Evolutionary conservation across 2,113 vertebrate species (phyloP), one percentile per base, ranked within the genome.

Genomic region (Lophura nycthemera): DNA sequence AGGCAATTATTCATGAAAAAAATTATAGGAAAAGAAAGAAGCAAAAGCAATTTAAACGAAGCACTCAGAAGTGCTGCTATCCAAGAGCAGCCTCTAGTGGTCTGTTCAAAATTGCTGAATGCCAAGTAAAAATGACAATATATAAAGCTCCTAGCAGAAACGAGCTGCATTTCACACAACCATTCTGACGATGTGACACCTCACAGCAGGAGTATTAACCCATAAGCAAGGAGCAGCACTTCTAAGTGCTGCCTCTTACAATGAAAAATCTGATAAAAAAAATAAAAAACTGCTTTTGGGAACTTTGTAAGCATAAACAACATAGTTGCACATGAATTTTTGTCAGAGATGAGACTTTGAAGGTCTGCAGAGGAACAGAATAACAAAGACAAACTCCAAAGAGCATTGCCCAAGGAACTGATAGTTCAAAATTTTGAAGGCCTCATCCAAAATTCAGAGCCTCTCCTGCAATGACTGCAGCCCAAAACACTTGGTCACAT

Each of bases 31-130:
- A 61, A 40, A 71, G 36, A 61, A 40, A 71, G 85, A 69, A 82
- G 47, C 42, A 59, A 61, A 87, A 60, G 3, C 64, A 90, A 86
- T 73, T 18, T 50, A 34, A 79, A 38, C 45, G 9, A 63, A 18
- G 27, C 25, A 54, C 43, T 40, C n/a, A 67, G 67, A 75, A 54
- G 25, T 50, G 30, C 47, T 76, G 20, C 72, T 90, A 59, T 86
- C n/a, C 93, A 89, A 93, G 87, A 79, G 92, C 94, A 95, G 66
- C 96, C 95, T 95, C 97, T 96, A 96, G 92, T 94, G 96, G 97
- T 52, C 69, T 50, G 10, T 69, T 47, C 61, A 85, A 88, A 88
- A 91, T 47, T 54, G 57, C 29, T 32, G 38, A 81, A 42, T 34
- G 13, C 6, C 25, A 75, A 72, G 15, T 61, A 40, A 63, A 94